Evolutionary conservation across 2,113 vertebrate genomes (phyloP), one percentile per base, ranked within the genome.

Genomic region (Corythoichthys haematopterus): DNA sequence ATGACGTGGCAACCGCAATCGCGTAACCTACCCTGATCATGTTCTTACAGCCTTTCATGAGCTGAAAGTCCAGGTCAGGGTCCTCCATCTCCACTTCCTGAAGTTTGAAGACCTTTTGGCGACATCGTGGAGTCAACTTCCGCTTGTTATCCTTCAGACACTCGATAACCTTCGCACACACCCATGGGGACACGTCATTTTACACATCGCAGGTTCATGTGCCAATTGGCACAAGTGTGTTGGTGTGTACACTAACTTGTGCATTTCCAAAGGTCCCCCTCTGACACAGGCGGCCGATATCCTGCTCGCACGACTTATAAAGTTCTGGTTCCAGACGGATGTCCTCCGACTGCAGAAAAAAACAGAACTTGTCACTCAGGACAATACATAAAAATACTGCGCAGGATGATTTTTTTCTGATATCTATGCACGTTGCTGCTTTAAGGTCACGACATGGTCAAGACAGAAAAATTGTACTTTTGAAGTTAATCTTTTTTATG

Each of bases 51-150:
- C 98, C 95, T 64, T 94, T 92, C 96, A 98, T 98, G 51, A 98
- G 94, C 0, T 96, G 98, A 48, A 96, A 98, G 87, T 99, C 97
- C 36, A 98, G 84, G 28, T 98, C 96, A 0, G 95, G 95, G 70
- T 99, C 97, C 78, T 95, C 94, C 97, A 99, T 99, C 80, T 99
- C 97, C 0, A 90, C 93, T 84, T 99, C 97, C 84, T 98, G 95
- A 28, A 98, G 94, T 78, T 94, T 96, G 78, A 99, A 99, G 66
- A 99, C 92, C 35, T 94, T 93, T 87, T 98, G 95, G 78, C 98
- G 97, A 80, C 97, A 99, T 1, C 92, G 90, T 0, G 80, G 86
- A 28, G 80, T 91, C 64, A 99, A 76, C 6, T 93, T 90, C 50
- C 93, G 94, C 89, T 98, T 98, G 80, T 90, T 94, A 83, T 98